Evolutionary conservation across 2,113 vertebrate genomes (phyloP).

Genomic region (Raja brachyura): DNA sequence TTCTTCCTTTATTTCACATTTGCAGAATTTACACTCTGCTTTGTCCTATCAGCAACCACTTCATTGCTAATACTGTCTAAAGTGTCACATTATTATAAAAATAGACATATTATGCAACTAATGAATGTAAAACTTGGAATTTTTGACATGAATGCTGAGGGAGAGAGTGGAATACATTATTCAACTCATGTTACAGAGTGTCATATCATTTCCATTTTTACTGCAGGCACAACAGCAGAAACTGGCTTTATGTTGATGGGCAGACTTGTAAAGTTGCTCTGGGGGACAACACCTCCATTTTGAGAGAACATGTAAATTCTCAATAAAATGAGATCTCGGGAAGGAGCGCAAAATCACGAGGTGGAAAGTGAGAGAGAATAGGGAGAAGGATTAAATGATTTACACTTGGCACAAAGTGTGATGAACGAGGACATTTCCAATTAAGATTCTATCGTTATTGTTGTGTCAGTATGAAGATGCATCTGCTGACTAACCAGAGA

Average conservation of each 20-base stretch:
- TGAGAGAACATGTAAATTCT: background rate
- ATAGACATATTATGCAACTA: background rate
- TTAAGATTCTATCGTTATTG: slow-evolving; percentile 2
- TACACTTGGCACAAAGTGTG: background rate
- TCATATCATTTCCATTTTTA: background rate
- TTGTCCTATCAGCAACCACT: background rate
- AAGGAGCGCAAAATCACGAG: background rate
- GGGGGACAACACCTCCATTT: background rate
- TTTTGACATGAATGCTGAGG: background rate
- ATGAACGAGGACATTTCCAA: background rate
- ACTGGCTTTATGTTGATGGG: background rate
- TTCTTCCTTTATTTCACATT: background rate
- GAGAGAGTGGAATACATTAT: background rate
- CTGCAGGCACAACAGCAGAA: background rate
- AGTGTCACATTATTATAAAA: background rate
- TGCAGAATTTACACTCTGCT: background rate
- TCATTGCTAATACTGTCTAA: slow-evolving; percentile 12
- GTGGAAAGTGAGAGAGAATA: background rate
- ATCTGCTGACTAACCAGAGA: background rate
- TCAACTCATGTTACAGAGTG: background rate
- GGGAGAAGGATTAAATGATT: background rate
- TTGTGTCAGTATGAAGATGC: background rate
- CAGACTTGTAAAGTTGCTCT: background rate
- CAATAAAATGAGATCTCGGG: background rate
- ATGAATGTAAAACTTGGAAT: background rate